phyloP scores from a whole-genome alignment of 1,140 invertebrate species.

The Neodiprion lecontei region DNA sequence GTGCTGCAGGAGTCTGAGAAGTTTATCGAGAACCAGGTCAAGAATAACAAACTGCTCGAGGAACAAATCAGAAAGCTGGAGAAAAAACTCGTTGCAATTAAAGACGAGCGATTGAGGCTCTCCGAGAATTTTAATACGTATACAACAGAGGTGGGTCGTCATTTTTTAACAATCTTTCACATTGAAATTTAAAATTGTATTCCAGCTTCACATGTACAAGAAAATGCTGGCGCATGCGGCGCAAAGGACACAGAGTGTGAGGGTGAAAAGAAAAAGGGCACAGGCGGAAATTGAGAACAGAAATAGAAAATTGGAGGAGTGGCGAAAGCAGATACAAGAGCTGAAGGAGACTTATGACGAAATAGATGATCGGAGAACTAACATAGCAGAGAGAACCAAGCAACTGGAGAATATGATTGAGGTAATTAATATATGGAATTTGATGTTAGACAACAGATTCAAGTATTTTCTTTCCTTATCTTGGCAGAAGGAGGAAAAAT shows the following conservation, averaged over 20 bases:
- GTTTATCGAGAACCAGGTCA: conserved; percentile 46
- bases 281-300: conserved; percentile 40
- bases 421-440: conserved; percentile 36
- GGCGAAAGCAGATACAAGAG: conserved; percentile 38
- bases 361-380: conserved; percentile 43
- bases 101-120: conserved; percentile 40
- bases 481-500: conserved; percentile 51
- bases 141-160: conserved; percentile 33
- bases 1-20: conserved; percentile 42
- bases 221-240: conserved; percentile 40
- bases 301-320: conserved; percentile 39
- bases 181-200: conserved; percentile 9
- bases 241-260: conserved; percentile 34
- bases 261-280: conserved; percentile 41
- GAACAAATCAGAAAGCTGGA: conserved; percentile 39
- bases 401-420: conserved; percentile 56
- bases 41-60: conserved; percentile 47
- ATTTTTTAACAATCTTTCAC: conserved; percentile 14
- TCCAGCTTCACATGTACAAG: conserved; percentile 37
- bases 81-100: conserved; percentile 32
- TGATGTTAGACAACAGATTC: conserved; percentile 8
- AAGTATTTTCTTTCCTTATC: conserved; percentile 10
- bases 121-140: conserved; percentile 27
- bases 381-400: conserved; percentile 46
- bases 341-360: conserved; percentile 44